Evolutionary conservation across 2,888 invertebrate genomes (phyloP), one percentile per base, ranked within the genome.

Genomic region (Zeuzera pyrina): DNA sequence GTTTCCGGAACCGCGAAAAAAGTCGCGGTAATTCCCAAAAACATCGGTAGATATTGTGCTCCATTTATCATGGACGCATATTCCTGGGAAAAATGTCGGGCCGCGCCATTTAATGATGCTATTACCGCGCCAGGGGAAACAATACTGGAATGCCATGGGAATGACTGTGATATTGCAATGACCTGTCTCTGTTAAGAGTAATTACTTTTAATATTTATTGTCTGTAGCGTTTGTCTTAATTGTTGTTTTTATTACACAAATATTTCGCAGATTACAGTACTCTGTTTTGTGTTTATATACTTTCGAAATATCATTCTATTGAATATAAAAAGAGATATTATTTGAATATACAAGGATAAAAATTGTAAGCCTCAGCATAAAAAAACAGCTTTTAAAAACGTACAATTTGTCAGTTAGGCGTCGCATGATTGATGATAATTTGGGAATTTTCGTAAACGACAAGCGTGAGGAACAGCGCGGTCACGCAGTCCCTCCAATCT

Each of bases 391-490:
- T 27, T 31, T 43, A 39, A 45, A 39, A 37, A 43, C 29, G 40
- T 33, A 35, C 41, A 47, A 61, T 63, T 58, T 61, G 56, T 54
- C 52, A 45, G 34, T 39, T 31, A 31, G 30, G 31, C 42, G 35
- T 31, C 14, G 41, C 35, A 52, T 61, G 65, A 65, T 63, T 59
- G 50, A 63, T 65, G 58, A 40, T 38, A 36, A 37, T 31, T 30
- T 23, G 25, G 36, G 6, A 19, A 33, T 29, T 26, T 33, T 33
- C 24, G 13, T 26, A 19, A 29, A 30, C 23, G 35, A 22, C 29
- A n/a, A n/a, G n/a, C n/a, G n/a, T 19, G 29, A 21, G 31, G 30
- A 29, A 31, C 15, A 28, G 27, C 16, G 22, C 26, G 19, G 14
- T 19, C 13, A 15, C 30, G 25, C 34, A 37, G 34, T 24, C 34